phyloP scores from a whole-genome alignment of 2,888 invertebrate species.

The Pollenia griseotomentosa region DNA sequence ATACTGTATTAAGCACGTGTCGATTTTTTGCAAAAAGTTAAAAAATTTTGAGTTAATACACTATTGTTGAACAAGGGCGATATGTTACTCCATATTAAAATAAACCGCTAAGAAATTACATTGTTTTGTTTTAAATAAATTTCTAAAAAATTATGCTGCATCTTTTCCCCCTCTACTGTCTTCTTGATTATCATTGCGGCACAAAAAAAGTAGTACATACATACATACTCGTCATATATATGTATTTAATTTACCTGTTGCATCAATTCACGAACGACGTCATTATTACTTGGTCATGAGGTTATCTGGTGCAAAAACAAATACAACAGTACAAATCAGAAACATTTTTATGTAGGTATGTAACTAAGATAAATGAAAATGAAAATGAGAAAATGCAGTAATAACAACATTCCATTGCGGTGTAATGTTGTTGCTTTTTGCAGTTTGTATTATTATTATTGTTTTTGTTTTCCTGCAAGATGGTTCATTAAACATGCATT shows the following conservation, averaged over 20 bases:
- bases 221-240: neutral
- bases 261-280: constrained; percentile 47
- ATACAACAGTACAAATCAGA: constrained; percentile 7
- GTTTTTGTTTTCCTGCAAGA: constrained; percentile 29
- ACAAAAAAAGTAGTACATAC: constrained; percentile 16
- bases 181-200: neutral
- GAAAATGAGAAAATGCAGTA: constrained; percentile 47
- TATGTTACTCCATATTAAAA: no score
- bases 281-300: constrained; percentile 65
- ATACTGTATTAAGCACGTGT: no score
- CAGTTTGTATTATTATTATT: constrained; percentile 1
- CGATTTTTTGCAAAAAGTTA: no score
- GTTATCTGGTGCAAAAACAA: constrained; percentile 63
- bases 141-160: no score
- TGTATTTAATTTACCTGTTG: constrained; percentile 50
- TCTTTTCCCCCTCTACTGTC: neutral
- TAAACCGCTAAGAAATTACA: no score
- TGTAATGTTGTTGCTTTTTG: neutral
- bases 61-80: no score
- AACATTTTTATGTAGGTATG: neutral
- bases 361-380: constrained; percentile 2
- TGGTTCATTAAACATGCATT: constrained; percentile 34
- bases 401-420: constrained; percentile 50
- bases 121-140: no score
- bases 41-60: no score